Evolutionary conservation across 2,888 invertebrate genomes (phyloP), one percentile per base, ranked within the genome.

Genomic region (Chaetogeoica ovagalla): DNA sequence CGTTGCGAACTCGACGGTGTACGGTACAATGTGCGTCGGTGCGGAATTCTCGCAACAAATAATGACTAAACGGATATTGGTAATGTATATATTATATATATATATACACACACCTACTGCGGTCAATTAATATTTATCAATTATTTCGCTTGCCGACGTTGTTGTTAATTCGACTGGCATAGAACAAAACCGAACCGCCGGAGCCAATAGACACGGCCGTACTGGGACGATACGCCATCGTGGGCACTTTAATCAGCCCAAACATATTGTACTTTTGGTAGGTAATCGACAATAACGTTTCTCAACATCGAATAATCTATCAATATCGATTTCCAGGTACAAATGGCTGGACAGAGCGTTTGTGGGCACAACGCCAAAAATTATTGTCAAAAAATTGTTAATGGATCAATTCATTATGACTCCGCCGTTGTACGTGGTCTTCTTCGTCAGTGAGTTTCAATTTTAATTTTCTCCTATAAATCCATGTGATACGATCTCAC

Each of bases 21-120:
- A 94, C 86, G 94, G 93, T 8, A 88, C 90, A 0, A 90, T 94
- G 84, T 94, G 93, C 85, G 90, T 91, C 0, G 91, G 91, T 7
- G 94, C 95, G 0, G 94, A 94, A 85, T 89, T 92, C 81, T 91
- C 93, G 0, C 94, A 94, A 85, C 95, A 95, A 87, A 90, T 90
- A 13, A 87, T 92, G 82, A 90, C 90, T 76, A 92, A 90, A 84
- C 89, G 90, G 85, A 87, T 91, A 82, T 85, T 91, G 88, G 94
- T 94, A 87, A 89, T 88, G 52, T 52, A 69, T 13, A n/a, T n/a
- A n/a, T n/a, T n/a, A n/a, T n/a, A n/a, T n/a, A n/a, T n/a, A n/a
- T n/a, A n/a, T n/a, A n/a, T n/a, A n/a, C n/a, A 59, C 21, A 59
- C 8, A 21, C 21, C 21, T 2, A 11, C 7, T 8, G 9, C 19